These are phyloP conservation scores for Pyrrhia umbra DNA, from an alignment of 2,888 invertebrate genomes.

Conservation along the genomic window DNA sequence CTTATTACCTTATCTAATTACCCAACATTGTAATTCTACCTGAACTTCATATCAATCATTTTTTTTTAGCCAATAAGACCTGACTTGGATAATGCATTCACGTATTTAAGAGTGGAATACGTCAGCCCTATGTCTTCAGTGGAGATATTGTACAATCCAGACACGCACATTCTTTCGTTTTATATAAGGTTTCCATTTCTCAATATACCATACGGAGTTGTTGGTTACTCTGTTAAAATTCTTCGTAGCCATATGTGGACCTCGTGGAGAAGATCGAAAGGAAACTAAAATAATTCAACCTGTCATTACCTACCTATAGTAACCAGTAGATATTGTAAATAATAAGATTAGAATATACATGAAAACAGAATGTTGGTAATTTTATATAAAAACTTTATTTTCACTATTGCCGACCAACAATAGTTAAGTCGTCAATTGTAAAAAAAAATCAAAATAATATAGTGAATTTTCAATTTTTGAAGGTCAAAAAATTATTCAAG, in stretches of 20 bases:
- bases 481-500: conserved; percentile 72
- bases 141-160: conserved; percentile 54
- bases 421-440: conserved; percentile 85
- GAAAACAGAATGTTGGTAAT: conserved; percentile 31
- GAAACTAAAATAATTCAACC: neutral
- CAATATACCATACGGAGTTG: conserved; percentile 62
- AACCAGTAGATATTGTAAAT: too few relatives aligned
- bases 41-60: too few relatives aligned
- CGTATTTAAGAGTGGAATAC: conserved; percentile 67
- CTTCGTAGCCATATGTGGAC: neutral
- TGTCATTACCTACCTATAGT: too few relatives aligned
- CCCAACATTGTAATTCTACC: too few relatives aligned
- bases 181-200: conserved; percentile 67
- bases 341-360: conserved; percentile 20
- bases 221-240: conserved; percentile 66
- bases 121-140: conserved; percentile 63
- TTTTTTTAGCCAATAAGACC: conserved; percentile 50
- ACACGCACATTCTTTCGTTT: conserved; percentile 56
- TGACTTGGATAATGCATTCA: conserved; percentile 50
- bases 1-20: too few relatives aligned
- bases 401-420: conserved; percentile 86
- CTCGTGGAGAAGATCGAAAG: conserved; percentile 3
- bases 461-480: conserved; percentile 82
- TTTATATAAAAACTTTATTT: conserved; percentile 80
- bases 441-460: conserved; percentile 85